A percentile compares a stretch with the other conserved stretches of the same genome.
Conservation (phyloP, 2,113 vertebrate species). For the Sphaerodactylus townsendi region DNA sequence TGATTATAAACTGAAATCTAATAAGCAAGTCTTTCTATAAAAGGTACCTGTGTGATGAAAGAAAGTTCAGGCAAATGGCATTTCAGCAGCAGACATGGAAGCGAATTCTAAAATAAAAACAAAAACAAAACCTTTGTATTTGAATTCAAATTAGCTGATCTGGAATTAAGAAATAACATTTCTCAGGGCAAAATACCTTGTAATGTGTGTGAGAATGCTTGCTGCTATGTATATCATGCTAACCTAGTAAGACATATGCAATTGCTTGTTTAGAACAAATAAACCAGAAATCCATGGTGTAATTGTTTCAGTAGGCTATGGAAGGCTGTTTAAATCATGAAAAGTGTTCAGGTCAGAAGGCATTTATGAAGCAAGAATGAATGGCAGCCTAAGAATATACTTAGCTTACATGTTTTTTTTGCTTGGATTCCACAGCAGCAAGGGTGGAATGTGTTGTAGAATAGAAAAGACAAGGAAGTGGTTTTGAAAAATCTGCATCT, state of each 20-base stretch:
- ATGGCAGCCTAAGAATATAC: background rate
- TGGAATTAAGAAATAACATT: background rate
- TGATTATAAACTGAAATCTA: background rate
- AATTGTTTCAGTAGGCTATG: slow-evolving; percentile 4
- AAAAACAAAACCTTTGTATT: background rate
- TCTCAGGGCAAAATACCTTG: background rate
- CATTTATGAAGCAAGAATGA: background rate
- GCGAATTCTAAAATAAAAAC: background rate
- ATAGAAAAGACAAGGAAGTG: background rate
- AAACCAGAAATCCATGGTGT: background rate
- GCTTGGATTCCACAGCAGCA: background rate
- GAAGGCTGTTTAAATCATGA: slow-evolving; percentile 12
- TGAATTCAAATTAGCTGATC: background rate
- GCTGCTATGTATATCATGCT: slow-evolving; percentile 21
- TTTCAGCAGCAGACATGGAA: slow-evolving; percentile 5
- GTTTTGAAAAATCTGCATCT: background rate
- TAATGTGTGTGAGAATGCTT: background rate
- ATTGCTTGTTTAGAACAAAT: slow-evolving; percentile 6
- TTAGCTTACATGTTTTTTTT: background rate
- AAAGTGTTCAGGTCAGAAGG: background rate
- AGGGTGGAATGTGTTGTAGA: fast-evolving
- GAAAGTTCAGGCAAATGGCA: slow-evolving; percentile 35
- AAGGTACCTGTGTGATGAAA: slow-evolving; percentile 18
- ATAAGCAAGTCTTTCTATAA: slow-evolving; percentile 5
- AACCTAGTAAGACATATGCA: background rate